Base-by-base conservation (phyloP, 37 sponge, comb jelly and placozoan genomes). In the Oopsacas minuta region DNA sequence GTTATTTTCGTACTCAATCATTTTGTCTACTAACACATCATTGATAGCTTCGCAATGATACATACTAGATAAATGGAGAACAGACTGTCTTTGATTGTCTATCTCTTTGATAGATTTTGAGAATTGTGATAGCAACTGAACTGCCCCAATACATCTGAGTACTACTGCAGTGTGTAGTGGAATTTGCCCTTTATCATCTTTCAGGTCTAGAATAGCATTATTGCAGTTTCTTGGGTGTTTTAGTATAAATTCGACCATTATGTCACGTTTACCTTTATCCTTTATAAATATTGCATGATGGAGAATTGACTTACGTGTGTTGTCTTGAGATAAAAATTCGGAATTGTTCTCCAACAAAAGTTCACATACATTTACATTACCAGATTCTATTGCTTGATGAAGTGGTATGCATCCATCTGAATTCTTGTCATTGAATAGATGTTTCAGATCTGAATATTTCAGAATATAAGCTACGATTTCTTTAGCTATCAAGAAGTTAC, bases 371-470 rank as follows among this genome's bases (percentile, higher is more conserved):
- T 3, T 12, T 12, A 25, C 1, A 61, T 61, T 3, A 3, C 75
- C 75, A 12, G 20, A 3, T 25, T 61, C 75, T 20, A 12, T 61
- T 20, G 75, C 75, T 7, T 32, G 22, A 34, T 61, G 75, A 3
- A 61, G 30, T 10, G 75, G 75, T 25, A 61, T 61, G 75, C 75
- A 61, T 32, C 75, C 75, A 25, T 61, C 75, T 61, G 75, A 61
- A 34, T 61, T 61, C 17, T 3, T 12, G 3, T 25, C 75, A 61
- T 61, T 61, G 22, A 61, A 61, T 61, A 61, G 30, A n/a, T n/a
- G 28, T 20, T 61, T n/a, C 22, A 61, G 75, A 3, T 61, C 30
- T 25, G 75, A 12, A 3, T 5, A 25, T 20, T 61, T 12, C 22
- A 61, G 28, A 61, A 61, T n/a, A 32, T 25, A 5, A 61, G 75